phyloP scores from a whole-genome alignment of 2,888 invertebrate genomes.

The Ernsta delagoae region DNA sequence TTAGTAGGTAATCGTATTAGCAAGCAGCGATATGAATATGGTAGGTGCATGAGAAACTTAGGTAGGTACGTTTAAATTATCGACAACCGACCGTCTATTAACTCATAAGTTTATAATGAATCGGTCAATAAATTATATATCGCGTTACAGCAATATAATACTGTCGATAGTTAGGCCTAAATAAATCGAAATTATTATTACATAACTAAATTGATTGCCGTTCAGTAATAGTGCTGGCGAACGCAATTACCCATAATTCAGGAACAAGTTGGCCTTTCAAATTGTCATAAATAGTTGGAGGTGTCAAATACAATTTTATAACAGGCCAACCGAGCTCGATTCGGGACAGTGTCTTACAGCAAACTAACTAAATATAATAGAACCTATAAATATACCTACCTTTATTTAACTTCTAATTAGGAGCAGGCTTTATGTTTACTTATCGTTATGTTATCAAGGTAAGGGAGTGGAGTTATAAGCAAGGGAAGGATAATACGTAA shows the following conservation, averaged over 20 bases:
- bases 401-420: too few species aligned
- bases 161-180: slow-evolving; percentile 40
- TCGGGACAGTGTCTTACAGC: slow-evolving; percentile 39
- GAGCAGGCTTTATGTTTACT: too few species aligned
- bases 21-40: too few species aligned
- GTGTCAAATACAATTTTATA: slow-evolving; percentile 59
- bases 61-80: slow-evolving; percentile 1
- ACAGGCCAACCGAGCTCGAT: slow-evolving; percentile 46
- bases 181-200: slow-evolving; percentile 45
- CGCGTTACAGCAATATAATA: slow-evolving; percentile 49
- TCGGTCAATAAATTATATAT: slow-evolving; percentile 39
- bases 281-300: slow-evolving; percentile 56
- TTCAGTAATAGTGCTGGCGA: slow-evolving; percentile 49
- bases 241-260: slow-evolving; percentile 57
- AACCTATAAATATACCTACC: not conserved
- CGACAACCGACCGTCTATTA: slow-evolving; percentile 15
- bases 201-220: slow-evolving; percentile 50
- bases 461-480: too few species aligned
- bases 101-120: slow-evolving; percentile 33
- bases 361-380: slow-evolving; percentile 1
- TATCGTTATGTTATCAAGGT: too few species aligned
- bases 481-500: too few species aligned
- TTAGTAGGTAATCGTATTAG: too few species aligned
- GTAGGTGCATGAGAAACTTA: too few species aligned
- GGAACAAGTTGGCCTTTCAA: slow-evolving; percentile 56